Evolutionary conservation across 2,113 vertebrate species (phyloP).

Genomic region (Mobula hypostoma): DNA sequence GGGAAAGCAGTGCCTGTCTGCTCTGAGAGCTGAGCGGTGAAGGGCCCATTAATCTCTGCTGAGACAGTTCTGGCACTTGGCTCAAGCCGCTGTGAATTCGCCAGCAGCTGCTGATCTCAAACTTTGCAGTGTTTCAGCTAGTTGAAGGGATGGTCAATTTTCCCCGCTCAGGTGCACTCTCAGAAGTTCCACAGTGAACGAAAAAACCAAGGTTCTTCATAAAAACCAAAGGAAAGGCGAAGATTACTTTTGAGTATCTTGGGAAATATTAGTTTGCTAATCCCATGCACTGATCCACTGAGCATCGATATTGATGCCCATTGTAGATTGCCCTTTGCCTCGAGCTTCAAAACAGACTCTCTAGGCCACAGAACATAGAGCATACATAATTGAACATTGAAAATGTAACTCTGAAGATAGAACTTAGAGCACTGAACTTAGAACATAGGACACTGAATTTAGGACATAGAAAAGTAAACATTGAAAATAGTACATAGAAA

Average conservation of each 20-base stretch:
- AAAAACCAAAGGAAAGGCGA: neutral
- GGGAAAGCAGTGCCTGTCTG: neutral
- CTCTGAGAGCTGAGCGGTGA: neutral
- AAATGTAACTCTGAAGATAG: too few species aligned
- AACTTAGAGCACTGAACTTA: too few species aligned
- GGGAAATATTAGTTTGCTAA: neutral
- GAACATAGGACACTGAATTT: too few species aligned
- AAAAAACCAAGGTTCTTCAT: neutral
- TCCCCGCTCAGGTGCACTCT: neutral
- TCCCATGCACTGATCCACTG: neutral
- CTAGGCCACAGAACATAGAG: too few species aligned
- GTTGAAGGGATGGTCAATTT: conserved; percentile 14
- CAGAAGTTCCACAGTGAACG: neutral
- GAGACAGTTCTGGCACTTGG: neutral
- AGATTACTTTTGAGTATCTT: neutral
- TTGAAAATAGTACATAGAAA: too few species aligned
- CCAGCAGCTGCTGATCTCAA: conserved; percentile 31
- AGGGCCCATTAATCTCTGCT: conserved; percentile 9
- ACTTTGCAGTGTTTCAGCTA: conserved; percentile 7
- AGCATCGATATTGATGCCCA: neutral
- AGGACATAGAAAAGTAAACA: too few species aligned
- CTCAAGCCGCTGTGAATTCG: neutral
- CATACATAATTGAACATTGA: too few species aligned
- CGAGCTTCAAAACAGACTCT: neutral
- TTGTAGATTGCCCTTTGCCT: neutral